These are phyloP conservation scores for Podarcis siculus DNA, from an alignment of 2,797 vertebrate species.

Conservation along the genomic window DNA sequence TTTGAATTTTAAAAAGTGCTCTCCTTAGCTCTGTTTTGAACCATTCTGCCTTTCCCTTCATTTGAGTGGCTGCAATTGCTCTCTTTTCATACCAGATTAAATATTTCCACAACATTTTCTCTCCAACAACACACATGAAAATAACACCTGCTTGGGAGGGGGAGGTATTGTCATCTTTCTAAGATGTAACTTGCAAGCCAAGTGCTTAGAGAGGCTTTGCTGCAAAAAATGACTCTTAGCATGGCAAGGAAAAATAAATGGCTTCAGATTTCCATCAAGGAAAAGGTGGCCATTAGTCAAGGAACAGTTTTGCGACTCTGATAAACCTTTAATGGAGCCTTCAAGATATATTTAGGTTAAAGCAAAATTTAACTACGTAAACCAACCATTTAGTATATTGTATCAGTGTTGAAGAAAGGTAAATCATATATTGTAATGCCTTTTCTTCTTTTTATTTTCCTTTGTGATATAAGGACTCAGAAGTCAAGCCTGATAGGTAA, in stretches of 20 bases:
- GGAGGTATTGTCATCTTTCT: constrained; percentile 15
- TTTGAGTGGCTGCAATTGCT: constrained; percentile 36
- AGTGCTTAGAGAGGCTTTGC: constrained; percentile 68
- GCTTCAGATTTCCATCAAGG: constrained; percentile 76
- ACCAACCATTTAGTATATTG: neutral
- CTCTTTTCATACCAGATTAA: constrained; percentile 40
- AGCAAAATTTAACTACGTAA: constrained; percentile 57
- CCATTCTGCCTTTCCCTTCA: constrained; percentile 13
- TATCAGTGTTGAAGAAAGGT: neutral
- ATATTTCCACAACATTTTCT: constrained; percentile 27
- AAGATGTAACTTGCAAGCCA: constrained; percentile 43
- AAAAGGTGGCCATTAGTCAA: constrained; percentile 78
- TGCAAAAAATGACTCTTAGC: constrained; percentile 70
- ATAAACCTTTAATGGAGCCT: constrained; percentile 58
- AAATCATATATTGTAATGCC: neutral
- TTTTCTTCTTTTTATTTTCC: constrained; percentile 45
- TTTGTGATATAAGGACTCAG: neutral
- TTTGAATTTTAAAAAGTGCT: constrained; percentile 15
- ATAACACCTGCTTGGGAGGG: neutral
- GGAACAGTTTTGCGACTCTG: constrained; percentile 66
- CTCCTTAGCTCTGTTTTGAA: constrained; percentile 11
- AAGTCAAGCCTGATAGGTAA: constrained; percentile 8
- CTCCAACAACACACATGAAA: constrained; percentile 29
- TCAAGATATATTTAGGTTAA: constrained; percentile 65
- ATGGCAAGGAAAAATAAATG: constrained; percentile 76